phyloP scores from a whole-genome alignment of 2,113 vertebrate genomes.

The Nestor notabilis region DNA sequence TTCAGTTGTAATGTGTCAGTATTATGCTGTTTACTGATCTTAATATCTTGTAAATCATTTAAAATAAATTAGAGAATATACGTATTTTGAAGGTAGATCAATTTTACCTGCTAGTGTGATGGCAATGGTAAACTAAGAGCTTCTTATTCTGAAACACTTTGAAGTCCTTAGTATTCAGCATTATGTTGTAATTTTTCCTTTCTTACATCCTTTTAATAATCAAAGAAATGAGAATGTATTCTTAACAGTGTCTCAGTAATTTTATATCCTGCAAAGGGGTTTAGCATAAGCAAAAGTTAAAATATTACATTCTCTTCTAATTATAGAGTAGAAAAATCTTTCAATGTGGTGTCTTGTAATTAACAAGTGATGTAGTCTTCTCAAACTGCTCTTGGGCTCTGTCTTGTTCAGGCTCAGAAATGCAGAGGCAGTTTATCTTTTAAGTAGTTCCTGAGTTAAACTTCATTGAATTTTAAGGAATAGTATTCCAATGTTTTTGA shows the following conservation, averaged over 20 bases:
- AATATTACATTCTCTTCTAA: background rate
- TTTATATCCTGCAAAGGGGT: background rate
- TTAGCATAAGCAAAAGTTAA: background rate
- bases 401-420: background rate
- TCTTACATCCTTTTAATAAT: background rate
- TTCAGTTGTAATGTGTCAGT: background rate
- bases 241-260: background rate
- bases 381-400: background rate
- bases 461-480: background rate
- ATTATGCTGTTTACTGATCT: background rate
- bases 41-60: background rate
- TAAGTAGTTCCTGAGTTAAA: background rate
- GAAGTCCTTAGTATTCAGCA: background rate
- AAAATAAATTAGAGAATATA: background rate
- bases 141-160: background rate
- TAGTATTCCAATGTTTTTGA: background rate
- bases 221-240: background rate
- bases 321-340: background rate
- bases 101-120: background rate
- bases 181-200: background rate
- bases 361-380: background rate
- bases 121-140: background rate
- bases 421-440: background rate
- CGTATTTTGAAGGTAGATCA: fast-evolving
- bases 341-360: background rate